A percentile compares a stretch with the other conserved stretches of the same genome.
These are phyloP conservation scores for Aplodontia rufa DNA, from an alignment of 2,113 vertebrate species.

Conservation along the genomic window DNA sequence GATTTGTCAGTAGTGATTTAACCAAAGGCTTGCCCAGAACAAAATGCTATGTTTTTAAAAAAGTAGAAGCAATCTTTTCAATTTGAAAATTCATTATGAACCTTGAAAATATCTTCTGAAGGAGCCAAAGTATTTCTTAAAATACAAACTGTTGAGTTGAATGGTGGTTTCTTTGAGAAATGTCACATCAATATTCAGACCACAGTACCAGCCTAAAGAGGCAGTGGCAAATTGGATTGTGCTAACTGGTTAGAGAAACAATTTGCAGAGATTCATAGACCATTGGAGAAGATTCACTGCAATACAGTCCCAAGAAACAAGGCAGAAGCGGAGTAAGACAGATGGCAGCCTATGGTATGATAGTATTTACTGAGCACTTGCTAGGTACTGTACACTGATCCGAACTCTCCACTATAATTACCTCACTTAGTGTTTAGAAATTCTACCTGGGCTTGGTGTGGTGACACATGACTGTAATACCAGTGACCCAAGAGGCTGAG, in stretches of 20 bases:
- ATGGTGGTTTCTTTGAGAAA: neutral
- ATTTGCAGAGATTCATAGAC: neutral
- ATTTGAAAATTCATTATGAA: neutral
- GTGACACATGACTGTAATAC: too few relatives aligned
- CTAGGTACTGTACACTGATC: neutral
- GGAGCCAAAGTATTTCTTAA: neutral
- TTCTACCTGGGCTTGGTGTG: too few relatives aligned
- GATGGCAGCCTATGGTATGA: neutral
- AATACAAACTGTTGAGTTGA: neutral
- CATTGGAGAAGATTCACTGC: neutral
- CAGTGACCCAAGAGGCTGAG: too few relatives aligned
- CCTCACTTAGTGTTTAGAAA: neutral
- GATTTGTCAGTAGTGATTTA: neutral
- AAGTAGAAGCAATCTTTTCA: neutral
- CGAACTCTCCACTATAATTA: neutral
- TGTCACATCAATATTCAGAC: neutral
- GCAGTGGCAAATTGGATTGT: neutral
- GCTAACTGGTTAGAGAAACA: neutral
- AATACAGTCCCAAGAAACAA: neutral
- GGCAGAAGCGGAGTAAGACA: neutral
- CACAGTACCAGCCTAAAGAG: neutral
- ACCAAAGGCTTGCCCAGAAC: conserved; percentile 1
- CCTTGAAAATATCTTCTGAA: neutral
- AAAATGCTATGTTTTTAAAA: conserved; percentile 26
- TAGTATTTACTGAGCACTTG: neutral